These are phyloP conservation scores for Scylla paramamosain DNA, from an alignment of 1,140 invertebrate species.

Conservation along the genomic window DNA sequence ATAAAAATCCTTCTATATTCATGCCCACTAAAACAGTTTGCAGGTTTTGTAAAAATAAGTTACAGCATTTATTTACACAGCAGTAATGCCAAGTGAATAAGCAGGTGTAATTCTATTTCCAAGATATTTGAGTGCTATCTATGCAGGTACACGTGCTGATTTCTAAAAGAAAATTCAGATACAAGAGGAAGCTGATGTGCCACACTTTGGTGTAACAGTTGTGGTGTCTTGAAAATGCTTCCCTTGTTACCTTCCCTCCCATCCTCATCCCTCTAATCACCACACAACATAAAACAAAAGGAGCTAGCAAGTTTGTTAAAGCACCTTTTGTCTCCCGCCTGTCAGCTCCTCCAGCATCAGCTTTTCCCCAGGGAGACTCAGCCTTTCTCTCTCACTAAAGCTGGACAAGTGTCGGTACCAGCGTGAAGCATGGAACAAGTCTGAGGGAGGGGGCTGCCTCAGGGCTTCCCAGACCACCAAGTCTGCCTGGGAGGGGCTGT, in stretches of 20 bases:
- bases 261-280: neutral
- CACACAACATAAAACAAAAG: neutral
- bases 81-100: too few relatives aligned
- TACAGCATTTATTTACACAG: too few relatives aligned
- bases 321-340: conserved; percentile 55
- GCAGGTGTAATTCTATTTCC: too few relatives aligned
- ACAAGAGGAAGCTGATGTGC: too few relatives aligned
- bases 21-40: too few relatives aligned
- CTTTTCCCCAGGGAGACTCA: conserved; percentile 50
- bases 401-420: conserved; percentile 67
- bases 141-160: too few relatives aligned
- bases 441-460: conserved; percentile 37
- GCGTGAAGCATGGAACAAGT: conserved; percentile 54
- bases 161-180: too few relatives aligned
- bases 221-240: too few relatives aligned
- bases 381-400: conserved; percentile 49
- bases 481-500: conserved; percentile 58
- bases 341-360: conserved; percentile 53
- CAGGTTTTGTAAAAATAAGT: too few relatives aligned
- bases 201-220: too few relatives aligned
- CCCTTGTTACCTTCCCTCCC: neutral
- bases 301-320: neutral
- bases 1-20: too few relatives aligned
- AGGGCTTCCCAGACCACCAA: conserved; percentile 48
- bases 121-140: too few relatives aligned